Evolutionary conservation across 2,888 invertebrate genomes (phyloP), one percentile per base, ranked within the genome.

Genomic region (Catocala nupta): DNA sequence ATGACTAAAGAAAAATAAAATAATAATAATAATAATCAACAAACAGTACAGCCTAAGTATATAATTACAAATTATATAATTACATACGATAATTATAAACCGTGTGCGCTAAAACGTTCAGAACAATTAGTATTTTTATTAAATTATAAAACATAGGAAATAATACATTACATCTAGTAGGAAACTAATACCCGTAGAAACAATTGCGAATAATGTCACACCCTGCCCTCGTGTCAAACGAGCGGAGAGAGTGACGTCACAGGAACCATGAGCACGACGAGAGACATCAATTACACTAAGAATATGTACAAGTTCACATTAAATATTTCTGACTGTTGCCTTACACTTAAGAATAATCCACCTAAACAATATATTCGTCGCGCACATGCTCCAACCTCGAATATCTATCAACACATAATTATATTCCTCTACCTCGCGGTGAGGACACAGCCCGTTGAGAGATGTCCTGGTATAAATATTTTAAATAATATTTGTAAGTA

Each of bases 151-250:
- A 91, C 89, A 84, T 88, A 82, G 78, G 87, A 91, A 91, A 90
- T 87, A 92, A 79, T 90, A 89, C 86, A 83, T 89, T 93, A 93
- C 84, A 87, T 75, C 93, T 94, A 94, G 82, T 94, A 94, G 94
- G 94, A 93, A 94, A 94, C 94, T 93, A 94, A 94, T 94, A 94
- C 94, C 94, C 94, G 94, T 94, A 94, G 86, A 92, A 91, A 88
- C 90, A 90, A 94, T 94, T 94, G 94, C 94, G 84, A 85, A 80
- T 81, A 85, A 81, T 80, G 82, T 80, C 71, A 75, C 73, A 74
- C 71, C 63, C 71, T 61, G 60, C 59, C 65, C 70, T 76, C 78
- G 71, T 75, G 53, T 60, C 60, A 13, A 63, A 68, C 71, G 67
- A 70, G 67, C 42, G 61, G 62, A 68, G 66, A 65, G 55, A 54